Base-by-base conservation (phyloP, 1,140 invertebrate genomes). In the Pseudomyrmex gracilis region DNA sequence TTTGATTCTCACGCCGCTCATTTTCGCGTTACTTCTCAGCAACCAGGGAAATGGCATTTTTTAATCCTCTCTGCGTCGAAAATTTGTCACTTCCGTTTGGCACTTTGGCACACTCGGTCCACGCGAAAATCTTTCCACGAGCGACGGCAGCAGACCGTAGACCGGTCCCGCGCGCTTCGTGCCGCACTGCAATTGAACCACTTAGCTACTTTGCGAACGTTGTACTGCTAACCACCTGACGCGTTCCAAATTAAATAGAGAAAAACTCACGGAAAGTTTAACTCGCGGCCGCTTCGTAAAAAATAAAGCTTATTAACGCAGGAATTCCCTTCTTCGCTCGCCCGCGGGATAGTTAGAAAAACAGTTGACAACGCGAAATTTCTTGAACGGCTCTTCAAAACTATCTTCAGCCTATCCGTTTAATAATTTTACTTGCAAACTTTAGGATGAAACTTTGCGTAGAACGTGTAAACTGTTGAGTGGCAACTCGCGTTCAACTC, bases 171-270 rank as follows among this genome's bases (percentile, higher is more conserved):
- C 57, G 76, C 66, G 76, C 45, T 80, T 80, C 76, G 76, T 80
- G 76, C 66, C 76, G 55, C 76, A 15, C 22, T 24, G 66, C 76
- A 71, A 80, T 80, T 80, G 76, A 80, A 80, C 76, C 76, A 80
- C 76, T 80, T 80, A 80, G 76, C 76, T 80, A 80, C 76, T 80
- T 80, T 80, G 76, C 76, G 76, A 80, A 71, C 76, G 66, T 71
- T 80, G 53, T 80, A 80, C 66, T 58, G 76, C 43, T 80, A 80
- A 80, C 76, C 76, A 80, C 53, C 76, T 80, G 76, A 80, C 76
- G 66, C 55, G 76, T 71, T 60, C 76, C 66, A 80, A 80, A 80
- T 80, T 80, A 80, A 80, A 80, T 60, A 80, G 66, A 80, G 76
- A 49, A 80, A 80, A 80, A 80, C 34, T 17, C 24, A 9, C 34